These are phyloP conservation scores for Anolis carolinensis DNA, from an alignment of 2,113 vertebrate species.

Conservation along the genomic window DNA sequence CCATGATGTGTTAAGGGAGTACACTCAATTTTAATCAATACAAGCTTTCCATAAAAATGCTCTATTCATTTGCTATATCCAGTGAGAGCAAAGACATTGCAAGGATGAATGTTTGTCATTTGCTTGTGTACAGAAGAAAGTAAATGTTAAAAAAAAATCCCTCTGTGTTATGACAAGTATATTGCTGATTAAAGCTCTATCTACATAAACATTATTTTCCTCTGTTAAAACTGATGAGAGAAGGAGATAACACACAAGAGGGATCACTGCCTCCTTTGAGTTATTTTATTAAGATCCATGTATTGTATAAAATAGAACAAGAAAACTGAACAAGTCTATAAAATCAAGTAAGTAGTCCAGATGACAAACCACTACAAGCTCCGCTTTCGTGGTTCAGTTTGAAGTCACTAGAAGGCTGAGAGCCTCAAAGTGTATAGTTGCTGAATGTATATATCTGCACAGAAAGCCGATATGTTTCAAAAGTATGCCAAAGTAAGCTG, in stretches of 20 bases:
- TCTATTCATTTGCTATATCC: not conserved
- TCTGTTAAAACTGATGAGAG: slow-evolving; percentile 51
- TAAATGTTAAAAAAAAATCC: no score
- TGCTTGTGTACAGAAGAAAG: not conserved
- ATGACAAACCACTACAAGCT: slow-evolving; percentile 66
- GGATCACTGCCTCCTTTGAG: slow-evolving; percentile 71
- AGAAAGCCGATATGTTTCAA: slow-evolving; percentile 69
- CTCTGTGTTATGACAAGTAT: not conserved
- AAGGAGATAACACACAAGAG: slow-evolving; percentile 70
- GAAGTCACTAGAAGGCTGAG: slow-evolving; percentile 58
- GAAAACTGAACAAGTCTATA: slow-evolving; percentile 70
- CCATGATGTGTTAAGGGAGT: not conserved
- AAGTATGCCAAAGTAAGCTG: slow-evolving; percentile 67
- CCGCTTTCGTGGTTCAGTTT: slow-evolving; percentile 40
- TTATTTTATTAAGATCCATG: slow-evolving; percentile 77
- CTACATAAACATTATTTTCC: slow-evolving; percentile 23
- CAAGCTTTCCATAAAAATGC: not conserved
- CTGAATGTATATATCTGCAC: slow-evolving; percentile 65
- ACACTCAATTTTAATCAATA: slow-evolving; percentile 7
- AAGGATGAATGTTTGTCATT: not conserved
- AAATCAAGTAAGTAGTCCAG: slow-evolving; percentile 69
- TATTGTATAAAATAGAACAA: slow-evolving; percentile 80
- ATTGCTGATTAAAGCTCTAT: slow-evolving; percentile 33
- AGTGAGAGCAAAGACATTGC: slow-evolving; percentile 24
- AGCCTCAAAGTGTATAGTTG: slow-evolving; percentile 63